Conservation (phyloP, 2,888 invertebrate genomes). For the Erebia epiphron region DNA sequence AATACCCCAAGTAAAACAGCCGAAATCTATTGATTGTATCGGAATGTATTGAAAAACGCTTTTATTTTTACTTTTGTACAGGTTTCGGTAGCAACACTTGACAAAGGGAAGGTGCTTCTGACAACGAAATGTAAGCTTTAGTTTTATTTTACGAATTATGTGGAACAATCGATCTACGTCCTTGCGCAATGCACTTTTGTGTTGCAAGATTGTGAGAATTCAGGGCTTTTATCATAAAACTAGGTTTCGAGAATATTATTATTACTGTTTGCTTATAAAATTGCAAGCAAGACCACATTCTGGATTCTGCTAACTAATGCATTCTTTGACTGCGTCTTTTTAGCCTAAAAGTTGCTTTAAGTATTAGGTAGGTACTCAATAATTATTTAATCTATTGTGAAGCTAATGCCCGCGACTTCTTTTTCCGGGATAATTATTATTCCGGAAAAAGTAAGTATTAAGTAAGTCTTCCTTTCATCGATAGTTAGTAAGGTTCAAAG, state of each 20-base stretch:
- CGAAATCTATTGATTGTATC: background rate
- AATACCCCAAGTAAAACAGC: background rate
- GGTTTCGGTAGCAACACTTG: background rate
- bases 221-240: background rate
- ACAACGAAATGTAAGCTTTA: background rate
- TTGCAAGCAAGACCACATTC: too few relatives aligned
- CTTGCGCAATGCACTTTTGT: background rate
- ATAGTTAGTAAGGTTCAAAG: too few relatives aligned
- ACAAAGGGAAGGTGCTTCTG: constrained; percentile 9
- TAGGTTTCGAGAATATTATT: background rate
- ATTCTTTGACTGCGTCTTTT: too few relatives aligned
- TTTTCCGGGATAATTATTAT: too few relatives aligned
- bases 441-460: too few relatives aligned
- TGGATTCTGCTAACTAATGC: too few relatives aligned
- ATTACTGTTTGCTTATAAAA: too few relatives aligned
- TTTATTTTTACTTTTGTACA: background rate
- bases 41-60: background rate
- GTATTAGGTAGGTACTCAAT: too few relatives aligned
- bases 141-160: background rate
- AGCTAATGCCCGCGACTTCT: too few relatives aligned
- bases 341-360: too few relatives aligned
- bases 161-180: constrained; percentile 7
- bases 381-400: too few relatives aligned
- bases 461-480: too few relatives aligned
- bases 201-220: background rate